A percentile compares a stretch with the other conserved stretches of the same genome.
phyloP scores from a whole-genome alignment of 1,140 invertebrate genomes.

The Oscheius sp. region DNA sequence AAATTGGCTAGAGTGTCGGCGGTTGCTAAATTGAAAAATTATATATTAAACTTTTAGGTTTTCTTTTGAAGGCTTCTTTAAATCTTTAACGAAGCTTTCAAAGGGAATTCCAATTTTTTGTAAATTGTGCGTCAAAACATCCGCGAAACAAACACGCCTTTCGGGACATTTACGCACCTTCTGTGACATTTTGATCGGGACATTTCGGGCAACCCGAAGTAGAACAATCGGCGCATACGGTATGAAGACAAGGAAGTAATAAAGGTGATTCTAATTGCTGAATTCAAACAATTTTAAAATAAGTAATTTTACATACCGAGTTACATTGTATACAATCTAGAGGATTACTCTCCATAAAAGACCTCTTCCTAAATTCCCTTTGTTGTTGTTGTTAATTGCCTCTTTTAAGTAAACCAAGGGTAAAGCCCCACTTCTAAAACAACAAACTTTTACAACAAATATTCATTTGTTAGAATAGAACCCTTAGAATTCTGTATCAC shows the following conservation, averaged over 20 bases:
- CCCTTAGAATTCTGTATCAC: too few relatives aligned
- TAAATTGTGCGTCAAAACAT: too few relatives aligned
- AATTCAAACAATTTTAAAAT: background rate
- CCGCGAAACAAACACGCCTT: background rate
- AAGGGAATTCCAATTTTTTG: too few relatives aligned
- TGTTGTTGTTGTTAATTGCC: too few relatives aligned
- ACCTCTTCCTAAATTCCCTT: too few relatives aligned
- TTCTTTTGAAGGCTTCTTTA: background rate
- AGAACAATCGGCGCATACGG: slow-evolving; percentile 39
- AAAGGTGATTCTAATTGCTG: slow-evolving; percentile 38
- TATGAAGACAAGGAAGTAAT: slow-evolving; percentile 44
- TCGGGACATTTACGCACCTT: background rate
- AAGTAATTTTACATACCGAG: background rate
- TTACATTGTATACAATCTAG: slow-evolving; percentile 11
- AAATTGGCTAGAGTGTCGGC: slow-evolving; percentile 51
- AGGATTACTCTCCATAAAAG: background rate
- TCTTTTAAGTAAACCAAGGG: too few relatives aligned
- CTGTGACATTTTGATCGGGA: background rate
- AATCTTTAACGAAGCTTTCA: too few relatives aligned
- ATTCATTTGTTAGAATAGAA: too few relatives aligned
- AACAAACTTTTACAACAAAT: too few relatives aligned
- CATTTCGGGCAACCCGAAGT: background rate
- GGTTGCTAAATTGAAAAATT: background rate
- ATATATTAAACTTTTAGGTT: background rate
- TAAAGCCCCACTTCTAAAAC: too few relatives aligned